Evolutionary conservation across 2,797 vertebrate species (phyloP).

Genomic region (Gallinago nigripennis): DNA sequence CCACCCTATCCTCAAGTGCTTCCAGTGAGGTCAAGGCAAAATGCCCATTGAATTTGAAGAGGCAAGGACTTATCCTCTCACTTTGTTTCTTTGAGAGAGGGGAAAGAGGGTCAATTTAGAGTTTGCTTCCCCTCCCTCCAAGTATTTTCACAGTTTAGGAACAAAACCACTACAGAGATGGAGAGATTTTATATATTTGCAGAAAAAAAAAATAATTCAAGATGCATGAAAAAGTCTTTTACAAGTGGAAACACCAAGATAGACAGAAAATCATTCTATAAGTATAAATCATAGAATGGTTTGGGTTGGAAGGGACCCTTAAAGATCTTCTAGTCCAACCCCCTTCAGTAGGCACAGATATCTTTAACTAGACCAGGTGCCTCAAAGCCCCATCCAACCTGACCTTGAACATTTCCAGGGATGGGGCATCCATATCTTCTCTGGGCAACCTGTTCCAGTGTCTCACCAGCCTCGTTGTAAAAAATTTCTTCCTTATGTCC

Average conservation of each 20-base stretch:
- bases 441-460: background rate
- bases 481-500: background rate
- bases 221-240: background rate
- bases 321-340: too few relatives aligned
- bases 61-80: background rate
- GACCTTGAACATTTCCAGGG: background rate
- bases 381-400: background rate
- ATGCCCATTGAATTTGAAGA: background rate
- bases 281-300: background rate
- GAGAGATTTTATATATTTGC: background rate
- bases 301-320: background rate
- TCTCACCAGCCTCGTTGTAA: background rate
- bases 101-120: background rate
- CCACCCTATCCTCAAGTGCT: background rate
- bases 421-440: fast-evolving
- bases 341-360: background rate
- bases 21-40: background rate
- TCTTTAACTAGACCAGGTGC: background rate
- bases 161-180: background rate
- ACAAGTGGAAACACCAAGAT: background rate
- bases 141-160: background rate
- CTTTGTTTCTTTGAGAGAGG: background rate
- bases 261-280: background rate
- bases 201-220: background rate
- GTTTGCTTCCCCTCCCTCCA: background rate